These are phyloP conservation scores for Steatocranus sp. DNA, from an alignment of 2,797 vertebrate species.

Conservation along the genomic window DNA sequence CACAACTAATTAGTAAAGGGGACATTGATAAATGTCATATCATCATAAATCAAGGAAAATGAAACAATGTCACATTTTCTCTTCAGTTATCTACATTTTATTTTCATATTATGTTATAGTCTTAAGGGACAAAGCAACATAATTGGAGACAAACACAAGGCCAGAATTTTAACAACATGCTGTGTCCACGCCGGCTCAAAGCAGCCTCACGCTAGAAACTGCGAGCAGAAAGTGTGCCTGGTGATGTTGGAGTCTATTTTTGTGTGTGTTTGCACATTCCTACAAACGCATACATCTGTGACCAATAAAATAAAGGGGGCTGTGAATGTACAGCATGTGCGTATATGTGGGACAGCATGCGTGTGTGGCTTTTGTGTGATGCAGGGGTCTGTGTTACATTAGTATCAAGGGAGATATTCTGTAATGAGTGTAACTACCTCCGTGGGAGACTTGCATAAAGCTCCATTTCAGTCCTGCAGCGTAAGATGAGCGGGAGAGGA, in stretches of 20 bases:
- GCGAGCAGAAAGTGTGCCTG: neutral
- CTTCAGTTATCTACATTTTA: neutral
- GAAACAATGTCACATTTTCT: neutral
- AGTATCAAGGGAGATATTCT: conserved; percentile 57
- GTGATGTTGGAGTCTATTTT: conserved; percentile 23
- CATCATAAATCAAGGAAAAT: neutral
- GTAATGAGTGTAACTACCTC: conserved; percentile 79
- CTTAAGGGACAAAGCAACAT: neutral
- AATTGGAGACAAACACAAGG: conserved; percentile 23
- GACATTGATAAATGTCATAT: neutral
- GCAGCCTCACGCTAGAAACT: neutral
- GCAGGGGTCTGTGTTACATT: conserved; percentile 59
- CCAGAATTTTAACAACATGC: conserved; percentile 17
- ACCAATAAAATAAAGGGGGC: conserved; percentile 47
- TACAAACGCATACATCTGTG: conserved; percentile 61
- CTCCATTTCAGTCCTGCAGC: conserved; percentile 85
- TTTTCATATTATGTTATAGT: conserved; percentile 27
- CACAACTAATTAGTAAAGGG: neutral
- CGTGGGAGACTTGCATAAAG: conserved; percentile 85
- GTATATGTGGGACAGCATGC: conserved; percentile 38
- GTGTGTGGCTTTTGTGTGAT: conserved; percentile 50
- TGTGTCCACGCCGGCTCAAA: conserved; percentile 7
- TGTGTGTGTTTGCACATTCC: conserved; percentile 50
- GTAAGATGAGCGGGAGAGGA: conserved; percentile 54
- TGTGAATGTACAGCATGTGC: conserved; percentile 31